phyloP scores from a whole-genome alignment of 2,113 vertebrate species.

The Paedocypris sp. region DNA sequence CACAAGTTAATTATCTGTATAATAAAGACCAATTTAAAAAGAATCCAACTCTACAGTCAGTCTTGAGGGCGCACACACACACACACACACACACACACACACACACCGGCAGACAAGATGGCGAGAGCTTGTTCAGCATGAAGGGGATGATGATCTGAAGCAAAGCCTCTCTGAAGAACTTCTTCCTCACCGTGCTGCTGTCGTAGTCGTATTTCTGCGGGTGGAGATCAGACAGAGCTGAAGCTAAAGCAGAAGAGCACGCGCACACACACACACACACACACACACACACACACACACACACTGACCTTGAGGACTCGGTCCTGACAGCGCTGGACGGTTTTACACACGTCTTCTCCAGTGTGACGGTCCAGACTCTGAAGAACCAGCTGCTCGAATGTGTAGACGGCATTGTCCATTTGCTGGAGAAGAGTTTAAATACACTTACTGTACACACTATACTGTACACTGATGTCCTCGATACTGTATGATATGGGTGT shows the following conservation, averaged over 20 bases:
- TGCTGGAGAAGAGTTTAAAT: slow-evolving; percentile 62
- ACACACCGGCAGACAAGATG: slow-evolving; percentile 35
- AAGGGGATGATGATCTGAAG: slow-evolving; percentile 90
- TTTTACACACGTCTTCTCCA: slow-evolving; percentile 73
- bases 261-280: too few relatives aligned
- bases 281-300: too few relatives aligned
- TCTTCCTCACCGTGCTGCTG: slow-evolving; percentile 90
- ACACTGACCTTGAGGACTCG: slow-evolving; percentile 84
- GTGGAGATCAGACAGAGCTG: not conserved
- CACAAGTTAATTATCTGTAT: not conserved
- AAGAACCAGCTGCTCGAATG: slow-evolving; percentile 84
- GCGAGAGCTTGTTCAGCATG: slow-evolving; percentile 82
- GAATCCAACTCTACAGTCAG: too few relatives aligned
- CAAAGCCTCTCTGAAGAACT: slow-evolving; percentile 91
- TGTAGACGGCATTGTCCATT: slow-evolving; percentile 88
- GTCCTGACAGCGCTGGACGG: slow-evolving; percentile 84
- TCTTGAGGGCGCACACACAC: not conserved
- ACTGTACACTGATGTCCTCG: too few relatives aligned
- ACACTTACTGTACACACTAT: too few relatives aligned
- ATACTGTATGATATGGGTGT: too few relatives aligned
- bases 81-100: not conserved
- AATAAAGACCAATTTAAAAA: too few relatives aligned
- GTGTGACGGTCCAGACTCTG: slow-evolving; percentile 73
- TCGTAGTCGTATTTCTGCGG: slow-evolving; percentile 87
- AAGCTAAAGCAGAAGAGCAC: not conserved